phyloP scores from a whole-genome alignment of 1,140 invertebrate genomes.

The Zaprionus capensis region DNA sequence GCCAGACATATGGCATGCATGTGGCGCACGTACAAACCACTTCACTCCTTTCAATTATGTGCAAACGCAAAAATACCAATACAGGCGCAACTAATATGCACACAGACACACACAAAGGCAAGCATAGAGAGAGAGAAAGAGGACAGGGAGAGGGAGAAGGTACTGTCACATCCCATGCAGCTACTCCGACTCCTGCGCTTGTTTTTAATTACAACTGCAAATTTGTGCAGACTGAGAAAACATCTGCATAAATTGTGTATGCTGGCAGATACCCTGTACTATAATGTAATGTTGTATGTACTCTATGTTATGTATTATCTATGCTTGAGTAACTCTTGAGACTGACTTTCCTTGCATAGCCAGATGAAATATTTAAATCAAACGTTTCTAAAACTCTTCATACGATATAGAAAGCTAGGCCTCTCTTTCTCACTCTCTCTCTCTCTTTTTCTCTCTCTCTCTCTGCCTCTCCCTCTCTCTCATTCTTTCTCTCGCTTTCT shows the following conservation, averaged over 20 bases:
- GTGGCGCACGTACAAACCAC: constrained; percentile 79
- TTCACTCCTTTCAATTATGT: constrained; percentile 81
- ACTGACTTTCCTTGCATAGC: no score
- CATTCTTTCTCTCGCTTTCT: no score
- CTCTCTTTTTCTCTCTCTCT: background rate
- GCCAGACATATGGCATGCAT: constrained; percentile 74
- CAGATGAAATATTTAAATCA: no score
- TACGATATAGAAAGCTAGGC: no score
- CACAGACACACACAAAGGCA: constrained; percentile 1
- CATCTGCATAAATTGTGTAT: background rate
- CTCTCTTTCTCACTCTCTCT: background rate
- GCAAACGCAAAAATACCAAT: constrained; percentile 58
- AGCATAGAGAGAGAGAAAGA: constrained; percentile 7
- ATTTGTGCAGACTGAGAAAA: constrained; percentile 30
- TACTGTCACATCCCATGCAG: constrained; percentile 23
- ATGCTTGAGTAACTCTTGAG: background rate
- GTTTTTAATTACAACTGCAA: constrained; percentile 69
- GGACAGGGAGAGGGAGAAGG: background rate
- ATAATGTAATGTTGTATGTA: background rate
- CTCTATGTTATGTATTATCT: background rate
- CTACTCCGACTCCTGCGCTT: constrained; percentile 25
- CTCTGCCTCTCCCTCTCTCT: background rate
- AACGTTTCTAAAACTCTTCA: no score
- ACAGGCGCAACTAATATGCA: constrained; percentile 3
- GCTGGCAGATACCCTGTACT: constrained; percentile 6